These are phyloP conservation scores for Potamarius usumacintae DNA, from an alignment of 2,113 vertebrate species.

Conservation along the genomic window DNA sequence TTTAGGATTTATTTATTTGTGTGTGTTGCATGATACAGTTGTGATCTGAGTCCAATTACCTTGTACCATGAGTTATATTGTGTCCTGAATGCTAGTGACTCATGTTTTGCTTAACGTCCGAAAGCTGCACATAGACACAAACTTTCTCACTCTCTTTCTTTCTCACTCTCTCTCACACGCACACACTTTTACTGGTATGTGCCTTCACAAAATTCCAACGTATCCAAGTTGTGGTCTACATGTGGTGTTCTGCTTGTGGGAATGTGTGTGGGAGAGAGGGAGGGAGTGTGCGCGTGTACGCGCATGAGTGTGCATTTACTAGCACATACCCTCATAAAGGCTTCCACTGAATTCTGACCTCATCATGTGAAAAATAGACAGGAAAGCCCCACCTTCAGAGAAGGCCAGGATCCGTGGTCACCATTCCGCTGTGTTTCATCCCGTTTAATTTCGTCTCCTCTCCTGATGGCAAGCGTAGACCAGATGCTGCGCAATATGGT, in stretches of 20 bases:
- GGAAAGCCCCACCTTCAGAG: constrained; percentile 58
- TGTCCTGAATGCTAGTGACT: constrained; percentile 5
- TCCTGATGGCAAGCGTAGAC: constrained; percentile 36
- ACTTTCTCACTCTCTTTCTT: too few species aligned
- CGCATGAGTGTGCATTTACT: not conserved
- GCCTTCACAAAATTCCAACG: not conserved
- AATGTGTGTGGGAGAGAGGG: not conserved
- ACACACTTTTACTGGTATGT: not conserved
- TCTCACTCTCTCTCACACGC: not conserved
- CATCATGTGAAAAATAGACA: constrained; percentile 46
- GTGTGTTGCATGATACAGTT: not conserved
- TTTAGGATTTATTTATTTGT: not conserved
- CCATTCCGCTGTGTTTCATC: constrained; percentile 13
- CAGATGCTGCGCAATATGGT: constrained; percentile 49
- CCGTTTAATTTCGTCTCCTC: constrained; percentile 20
- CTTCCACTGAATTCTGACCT: constrained; percentile 39
- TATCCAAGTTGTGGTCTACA: not conserved
- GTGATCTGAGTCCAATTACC: constrained; percentile 2
- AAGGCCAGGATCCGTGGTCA: constrained; percentile 53
- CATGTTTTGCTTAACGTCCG: not conserved
- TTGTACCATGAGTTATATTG: not conserved
- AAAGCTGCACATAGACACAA: not conserved
- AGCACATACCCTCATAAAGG: constrained; percentile 7
- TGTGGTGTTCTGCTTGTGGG: not conserved
- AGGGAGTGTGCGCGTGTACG: not conserved